Base-by-base conservation (phyloP, 1,140 invertebrate species). In the Littorina saxatilis region DNA sequence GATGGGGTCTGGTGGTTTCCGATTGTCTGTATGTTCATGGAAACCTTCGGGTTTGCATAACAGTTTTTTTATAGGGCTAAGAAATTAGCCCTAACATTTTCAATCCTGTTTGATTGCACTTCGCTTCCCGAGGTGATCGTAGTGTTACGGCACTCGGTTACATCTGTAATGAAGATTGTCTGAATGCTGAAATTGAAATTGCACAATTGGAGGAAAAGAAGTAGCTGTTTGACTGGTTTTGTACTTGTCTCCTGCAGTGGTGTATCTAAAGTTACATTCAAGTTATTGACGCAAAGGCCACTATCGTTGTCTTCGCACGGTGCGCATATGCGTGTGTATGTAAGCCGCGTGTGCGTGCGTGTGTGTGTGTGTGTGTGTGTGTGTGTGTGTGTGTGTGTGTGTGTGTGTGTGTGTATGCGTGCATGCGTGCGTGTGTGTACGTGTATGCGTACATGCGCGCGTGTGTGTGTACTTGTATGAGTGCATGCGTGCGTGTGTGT, bases 331-430 rank as follows among this genome's bases (percentile, higher is more conserved):
- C 15, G 5, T 5, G n/a, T 4, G n/a, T 23, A 58, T 58, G 15
- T 13, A 7, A 23, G 55, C n/a, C 55, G n/a, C n/a, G n/a, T 58
- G 55, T 27, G 15, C n/a, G n/a, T 58, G 55, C 23, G 17, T 58
- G 55, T 58, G 55, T 58, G 55, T 23, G 55, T 58, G 55, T 23
- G 17, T 58, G 55, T 58, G 55, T 58, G 55, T 58, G 55, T 58
- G 55, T 58, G 55, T 58, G 55, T 58, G 55, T 58, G 55, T 58
- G 55, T 58, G 55, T 58, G 55, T 58, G 55, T 58, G 55, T 58
- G 55, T 58, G 55, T 58, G 55, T 58, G 55, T 58, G 55, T 58
- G 55, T 58, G 55, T 58, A 47, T 47, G 43, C 5, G 43, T 47
- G 7, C 5, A 9, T 47, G 43, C 43, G 5, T 5, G 55, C n/a